A percentile compares a stretch with the other conserved stretches of the same genome.
Evolutionary conservation across 2,797 vertebrate genomes (phyloP).

Genomic region (Scolopax bukidnonensis): DNA sequence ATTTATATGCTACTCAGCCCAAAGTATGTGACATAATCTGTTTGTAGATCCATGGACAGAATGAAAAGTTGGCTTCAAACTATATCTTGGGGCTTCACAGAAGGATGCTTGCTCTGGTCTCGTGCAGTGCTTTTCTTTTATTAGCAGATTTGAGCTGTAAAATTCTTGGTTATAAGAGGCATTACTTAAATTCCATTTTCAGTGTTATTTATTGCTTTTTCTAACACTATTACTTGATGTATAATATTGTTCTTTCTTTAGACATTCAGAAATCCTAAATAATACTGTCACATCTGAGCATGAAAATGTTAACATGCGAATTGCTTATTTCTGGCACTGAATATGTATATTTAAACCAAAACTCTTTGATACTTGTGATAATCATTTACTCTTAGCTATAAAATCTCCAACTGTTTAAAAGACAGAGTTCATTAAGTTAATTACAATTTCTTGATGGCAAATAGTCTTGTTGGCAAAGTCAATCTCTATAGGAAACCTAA

Average conservation of each 20-base stretch:
- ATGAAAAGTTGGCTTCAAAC: constrained; percentile 46
- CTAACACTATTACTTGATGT: constrained; percentile 27
- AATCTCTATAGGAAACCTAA: constrained; percentile 36
- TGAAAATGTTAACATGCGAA: constrained; percentile 45
- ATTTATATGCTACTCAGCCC: constrained; percentile 40
- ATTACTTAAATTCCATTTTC: constrained; percentile 29
- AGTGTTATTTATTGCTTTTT: constrained; percentile 25
- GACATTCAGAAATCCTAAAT: constrained; percentile 20
- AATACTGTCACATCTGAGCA: neutral
- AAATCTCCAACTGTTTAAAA: constrained; percentile 63
- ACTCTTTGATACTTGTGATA: constrained; percentile 30
- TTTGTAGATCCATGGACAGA: neutral
- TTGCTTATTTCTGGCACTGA: neutral
- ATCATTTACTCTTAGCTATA: constrained; percentile 38
- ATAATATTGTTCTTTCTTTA: neutral
- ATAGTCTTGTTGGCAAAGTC: constrained; percentile 48
- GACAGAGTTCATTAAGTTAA: constrained; percentile 69
- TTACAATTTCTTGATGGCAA: constrained; percentile 67
- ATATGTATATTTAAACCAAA: constrained; percentile 45
- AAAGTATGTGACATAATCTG: constrained; percentile 29
- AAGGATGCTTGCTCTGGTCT: neutral
- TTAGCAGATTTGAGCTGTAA: constrained; percentile 23
- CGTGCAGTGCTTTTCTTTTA: neutral
- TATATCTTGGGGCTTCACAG: constrained; percentile 12
- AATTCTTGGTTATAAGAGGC: neutral